Percentiles rank a stretch among this genome's conserved stretches.
Conservation (phyloP, 2,113 vertebrate genomes). For the Ammodytes dubius region DNA sequence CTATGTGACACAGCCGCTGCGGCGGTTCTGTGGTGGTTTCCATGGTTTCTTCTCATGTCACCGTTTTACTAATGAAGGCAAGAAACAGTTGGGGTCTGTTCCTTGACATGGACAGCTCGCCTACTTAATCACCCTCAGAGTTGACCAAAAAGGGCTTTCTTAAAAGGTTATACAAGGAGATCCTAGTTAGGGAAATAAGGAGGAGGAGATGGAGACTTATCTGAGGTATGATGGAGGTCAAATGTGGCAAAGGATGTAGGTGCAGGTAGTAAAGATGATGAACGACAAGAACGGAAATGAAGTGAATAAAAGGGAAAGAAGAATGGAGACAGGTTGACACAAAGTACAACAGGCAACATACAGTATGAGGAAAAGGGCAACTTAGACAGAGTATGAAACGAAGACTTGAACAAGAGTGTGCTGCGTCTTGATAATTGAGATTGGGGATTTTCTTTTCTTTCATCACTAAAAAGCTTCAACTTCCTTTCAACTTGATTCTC, state of each 20-base stretch:
- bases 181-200: background rate
- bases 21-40: constrained; percentile 60
- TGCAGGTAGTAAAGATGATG: background rate
- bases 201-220: background rate
- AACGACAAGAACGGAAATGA: background rate
- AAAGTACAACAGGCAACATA: background rate
- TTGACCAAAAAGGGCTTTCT: constrained; percentile 41
- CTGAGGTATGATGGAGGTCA: background rate
- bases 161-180: constrained; percentile 19
- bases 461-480: background rate
- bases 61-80: constrained; percentile 75
- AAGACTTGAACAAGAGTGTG: background rate
- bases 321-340: background rate
- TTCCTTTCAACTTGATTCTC: constrained; percentile 3
- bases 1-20: constrained; percentile 33
- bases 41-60: constrained; percentile 70
- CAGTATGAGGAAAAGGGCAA: background rate
- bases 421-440: background rate
- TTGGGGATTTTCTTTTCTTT: background rate
- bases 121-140: constrained; percentile 42
- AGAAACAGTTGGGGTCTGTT: constrained; percentile 69
- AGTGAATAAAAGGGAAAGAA: background rate
- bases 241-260: background rate
- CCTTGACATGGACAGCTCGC: constrained; percentile 35
- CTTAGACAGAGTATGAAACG: background rate